A percentile compares a stretch with the other conserved stretches of the same genome.
Conservation (phyloP, 2,113 vertebrate genomes). For the Lamprologus lemairii region DNA sequence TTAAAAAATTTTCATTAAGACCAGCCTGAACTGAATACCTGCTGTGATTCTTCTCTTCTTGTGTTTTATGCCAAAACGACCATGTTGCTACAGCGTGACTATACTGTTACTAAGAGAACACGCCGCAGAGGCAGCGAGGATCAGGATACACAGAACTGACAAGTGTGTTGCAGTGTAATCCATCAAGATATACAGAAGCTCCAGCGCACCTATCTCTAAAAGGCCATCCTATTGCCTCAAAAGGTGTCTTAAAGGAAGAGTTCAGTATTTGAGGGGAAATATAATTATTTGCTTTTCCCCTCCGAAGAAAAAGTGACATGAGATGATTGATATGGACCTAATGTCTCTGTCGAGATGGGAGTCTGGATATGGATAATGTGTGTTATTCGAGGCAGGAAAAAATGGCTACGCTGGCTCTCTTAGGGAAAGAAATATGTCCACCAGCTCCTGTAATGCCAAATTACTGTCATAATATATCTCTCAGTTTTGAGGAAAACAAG, state of each 20-base stretch:
- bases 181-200: conserved; percentile 24
- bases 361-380: not conserved
- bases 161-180: conserved; percentile 16
- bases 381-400: not conserved
- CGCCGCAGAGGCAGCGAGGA: not conserved
- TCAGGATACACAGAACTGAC: not conserved
- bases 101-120: not conserved
- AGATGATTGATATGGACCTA: not conserved
- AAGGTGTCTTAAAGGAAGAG: not conserved
- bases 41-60: not conserved
- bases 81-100: not conserved
- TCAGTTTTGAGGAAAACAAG: not conserved
- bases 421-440: not conserved
- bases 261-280: not conserved
- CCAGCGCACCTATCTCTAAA: not conserved
- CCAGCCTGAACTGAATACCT: not conserved
- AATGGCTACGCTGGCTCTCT: not conserved
- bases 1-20: not conserved
- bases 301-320: not conserved
- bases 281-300: not conserved
- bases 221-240: not conserved
- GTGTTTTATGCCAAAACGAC: not conserved
- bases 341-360: not conserved
- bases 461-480: not conserved
- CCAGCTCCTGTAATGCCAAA: not conserved